Base-by-base conservation (phyloP, 2,888 invertebrate genomes). In the Orthosia cruda region DNA sequence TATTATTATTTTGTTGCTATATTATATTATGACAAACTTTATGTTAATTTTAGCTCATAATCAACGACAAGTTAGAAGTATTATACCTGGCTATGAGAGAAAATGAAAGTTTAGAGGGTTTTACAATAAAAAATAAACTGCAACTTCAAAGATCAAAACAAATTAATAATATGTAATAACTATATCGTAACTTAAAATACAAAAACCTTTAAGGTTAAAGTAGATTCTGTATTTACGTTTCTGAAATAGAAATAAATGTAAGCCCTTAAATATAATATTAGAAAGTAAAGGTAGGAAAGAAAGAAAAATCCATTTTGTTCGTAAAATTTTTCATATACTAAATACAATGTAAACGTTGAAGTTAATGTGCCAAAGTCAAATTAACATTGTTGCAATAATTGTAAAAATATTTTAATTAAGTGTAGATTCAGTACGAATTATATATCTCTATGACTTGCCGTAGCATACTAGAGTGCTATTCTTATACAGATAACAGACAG, bases 1-100 rank as follows among this genome's bases (percentile, higher is more conserved):
- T 91, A 94, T 93, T 92, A 93, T 93, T 94, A 93, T 94, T 95
- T 95, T 96, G 96, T 96, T 95, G 92, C 94, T 94, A 94, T 95
- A 94, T 94, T 95, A 91, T 95, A 93, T 94, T 93, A 93, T 91
- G 92, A 93, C 91, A 93, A 93, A 93, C 91, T 94, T 93, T 93
- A 94, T 91, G 93, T 93, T 89, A 88, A 87, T 90, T 90, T 90
- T 92, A 93, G 91, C 84, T 84, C 88, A 85, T 92, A 93, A 77
- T 59, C 66, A 73, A 89, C 57, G 86, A 90, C 91, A 91, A 85
- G 87, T 88, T 89, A 91, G 89, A 89, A 89, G 87, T 92, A 91
- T 92, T 91, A 91, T 87, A 83, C 84, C 85, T 89, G 93, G 92
- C 92, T 93, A 93, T 93, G 91, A 93, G 66, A 65, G 40, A 58